Evolutionary conservation across 2,888 invertebrate genomes (phyloP), one percentile per base, ranked within the genome.

Genomic region (Glyphotaelius pellucidus): DNA sequence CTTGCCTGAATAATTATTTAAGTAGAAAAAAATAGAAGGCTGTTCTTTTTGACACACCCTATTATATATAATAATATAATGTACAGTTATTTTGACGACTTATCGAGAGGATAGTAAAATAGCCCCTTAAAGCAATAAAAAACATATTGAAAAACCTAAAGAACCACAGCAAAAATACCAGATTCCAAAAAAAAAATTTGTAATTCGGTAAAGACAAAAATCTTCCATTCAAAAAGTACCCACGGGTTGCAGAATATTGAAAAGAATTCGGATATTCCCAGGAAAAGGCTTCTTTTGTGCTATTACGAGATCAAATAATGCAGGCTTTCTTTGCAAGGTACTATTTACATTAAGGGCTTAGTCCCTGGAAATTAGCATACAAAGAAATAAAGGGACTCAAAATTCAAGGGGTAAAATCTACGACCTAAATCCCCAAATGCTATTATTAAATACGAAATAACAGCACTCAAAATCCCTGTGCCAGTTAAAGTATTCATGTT

Each of bases 281-380:
- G 67, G n/a, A 67, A 88, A 89, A 89, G 35, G 88, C 4, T 79
- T 80, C 79, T 79, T 32, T 30, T 30, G 25, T 25, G 19, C 80
- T 80, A 79, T 89, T 35, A 89, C n/a, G 79, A 80, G 80, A 89
- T 89, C 88, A 89, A 89, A 89, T 67, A 67, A 67, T 89, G 88
- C 79, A 89, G 25, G 88, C 79, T 79, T 89, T 89, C 88, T 89
- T 89, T 80, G 31, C 35, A 25, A 12, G n/a, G 79, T 89, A 35
- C 25, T 89, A 89, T 89, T 89, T 89, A 89, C 38, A 80, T 79
- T 89, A 19, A 31, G 32, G 38, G 80, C 80, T 89, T 79, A 89
- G 67, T 89, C 79, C n/a, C 88, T 89, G 80, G 32, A 79, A 89
- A 89, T 89, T 89, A 79, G 79, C 88, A 89, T 86, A 86, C 79